Evolutionary conservation across 1,140 invertebrate species (phyloP).

Genomic region (Gonatopus flavifemur): DNA sequence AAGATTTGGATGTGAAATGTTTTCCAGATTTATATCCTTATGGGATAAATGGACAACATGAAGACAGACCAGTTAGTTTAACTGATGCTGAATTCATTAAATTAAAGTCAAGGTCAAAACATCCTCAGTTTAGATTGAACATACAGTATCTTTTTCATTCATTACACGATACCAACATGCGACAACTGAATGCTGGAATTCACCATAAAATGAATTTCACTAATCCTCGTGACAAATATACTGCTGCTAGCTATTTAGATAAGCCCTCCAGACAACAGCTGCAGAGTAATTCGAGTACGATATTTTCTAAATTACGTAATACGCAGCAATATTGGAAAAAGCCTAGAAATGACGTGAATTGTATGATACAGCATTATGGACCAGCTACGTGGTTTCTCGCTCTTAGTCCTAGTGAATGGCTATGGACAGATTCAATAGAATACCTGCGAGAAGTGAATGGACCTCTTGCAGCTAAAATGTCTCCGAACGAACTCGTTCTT

Average conservation of each 20-base stretch:
- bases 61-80: constrained; percentile 18
- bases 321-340: too few species aligned
- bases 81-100: constrained; percentile 34
- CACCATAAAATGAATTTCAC: constrained; percentile 39
- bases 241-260: constrained; percentile 31
- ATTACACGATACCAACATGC: too few species aligned
- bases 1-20: constrained; percentile 34
- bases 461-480: constrained; percentile 14
- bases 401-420: too few species aligned
- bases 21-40: constrained; percentile 38
- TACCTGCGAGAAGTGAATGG: constrained; percentile 36
- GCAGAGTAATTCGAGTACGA: constrained; percentile 16
- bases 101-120: constrained; percentile 27
- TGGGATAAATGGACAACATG: constrained; percentile 31
- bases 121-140: constrained; percentile 31
- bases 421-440: constrained; percentile 37
- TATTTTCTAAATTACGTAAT: too few species aligned
- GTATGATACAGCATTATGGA: constrained; percentile 40
- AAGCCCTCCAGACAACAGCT: constrained; percentile 25
- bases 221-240: constrained; percentile 27
- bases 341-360: constrained; percentile 34
- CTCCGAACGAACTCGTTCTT: constrained; percentile 26
- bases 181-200: too few species aligned
- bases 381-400: too few species aligned
- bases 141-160: too few species aligned